Conservation (phyloP, 2,888 invertebrate species). For the Halocaridina rubra region DNA sequence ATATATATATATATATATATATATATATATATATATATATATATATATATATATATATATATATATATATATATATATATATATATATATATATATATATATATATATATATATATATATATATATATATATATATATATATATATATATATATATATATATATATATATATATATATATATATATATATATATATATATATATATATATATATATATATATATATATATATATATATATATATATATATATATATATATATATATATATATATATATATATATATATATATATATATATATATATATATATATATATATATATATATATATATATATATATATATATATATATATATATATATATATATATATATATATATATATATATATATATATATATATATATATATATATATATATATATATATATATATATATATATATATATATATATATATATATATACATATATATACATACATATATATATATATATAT, state of each 20-base stretch:
- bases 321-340: background rate
- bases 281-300: background rate
- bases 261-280: background rate
- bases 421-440: conserved; percentile 7
- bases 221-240: background rate
- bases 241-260: background rate
- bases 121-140: conserved; percentile 6
- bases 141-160: conserved; percentile 3
- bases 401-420: background rate
- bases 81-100: conserved; percentile 1
- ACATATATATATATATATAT: background rate
- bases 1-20: background rate
- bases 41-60: background rate
- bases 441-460: conserved; percentile 14
- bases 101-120: conserved; percentile 4
- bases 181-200: background rate
- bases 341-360: background rate
- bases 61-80: background rate
- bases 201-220: background rate
- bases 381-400: background rate
- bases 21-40: conserved; percentile 4
- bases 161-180: background rate
- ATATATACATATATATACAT: background rate
- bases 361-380: background rate
- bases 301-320: background rate